Base-by-base conservation (phyloP, 2,113 vertebrate genomes). In the Salvelinus sp. region DNA sequence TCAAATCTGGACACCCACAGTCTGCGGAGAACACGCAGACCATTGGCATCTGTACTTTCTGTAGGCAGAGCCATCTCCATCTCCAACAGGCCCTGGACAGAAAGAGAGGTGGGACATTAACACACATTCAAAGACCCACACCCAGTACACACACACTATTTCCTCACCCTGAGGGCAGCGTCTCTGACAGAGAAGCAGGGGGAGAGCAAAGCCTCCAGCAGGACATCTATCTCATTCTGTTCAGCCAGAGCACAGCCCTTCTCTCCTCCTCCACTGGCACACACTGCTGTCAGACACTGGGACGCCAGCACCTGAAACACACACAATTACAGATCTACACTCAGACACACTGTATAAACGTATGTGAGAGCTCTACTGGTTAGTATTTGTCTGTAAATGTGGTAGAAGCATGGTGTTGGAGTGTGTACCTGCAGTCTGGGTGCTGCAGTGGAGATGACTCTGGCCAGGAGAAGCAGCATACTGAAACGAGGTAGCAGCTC, bases 1-100 rank as follows among this genome's bases (percentile, higher is more conserved):
- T 99, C 98, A 79, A 98, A 99, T 72, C 89, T 96, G 7, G 95
- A 91, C 50, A 99, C 95, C 98, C 97, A 99, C 77, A 99, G 95
- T 62, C 98, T 93, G 63, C 94, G 95, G 75, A 99, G 83, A 71
- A 99, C 88, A 74, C 94, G 95, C 83, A 98, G 80, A 9, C 97
- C 97, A 0, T 93, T 94, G 73, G 93, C 88, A 65, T 98, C 97
- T 7, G 95, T 90, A 0, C 93, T 93, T 78, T 98, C 97, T 0
- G 94, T 94, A n/a, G 97, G 94, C 44, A 99, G 88, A 13, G 98
- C 97, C 91, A 99, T 93, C 80, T 98, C 94, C 88, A 99, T 93
- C 76, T 98, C 97, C 94, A 95, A 88, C 90, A 99, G 90, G 3
- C 97, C 98, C 98, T 99, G 79, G 44, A 50, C 22, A 77, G 27